A percentile compares a stretch with the other conserved stretches of the same genome.
phyloP scores from a whole-genome alignment of 2,797 vertebrate genomes.

The Mastacembelus armatus region DNA sequence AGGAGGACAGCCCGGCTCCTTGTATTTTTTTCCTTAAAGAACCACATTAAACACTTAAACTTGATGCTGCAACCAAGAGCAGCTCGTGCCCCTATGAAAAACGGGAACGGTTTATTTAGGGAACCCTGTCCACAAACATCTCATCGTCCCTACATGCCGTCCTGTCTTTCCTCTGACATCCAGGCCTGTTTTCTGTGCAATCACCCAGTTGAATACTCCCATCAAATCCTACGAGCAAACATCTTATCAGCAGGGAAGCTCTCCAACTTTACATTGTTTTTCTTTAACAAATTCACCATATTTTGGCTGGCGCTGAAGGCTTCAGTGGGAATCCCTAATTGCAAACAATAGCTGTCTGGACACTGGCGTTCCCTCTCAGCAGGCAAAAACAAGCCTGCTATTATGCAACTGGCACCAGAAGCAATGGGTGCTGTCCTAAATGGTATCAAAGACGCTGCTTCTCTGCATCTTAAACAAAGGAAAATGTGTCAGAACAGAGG shows the following conservation, averaged over 20 bases:
- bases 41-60: no score
- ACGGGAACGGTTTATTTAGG: no score
- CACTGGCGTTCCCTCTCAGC: constrained; percentile 58
- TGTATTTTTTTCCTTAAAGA: no score
- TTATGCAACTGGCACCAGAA: constrained; percentile 44
- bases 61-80: no score
- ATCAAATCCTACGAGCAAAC: constrained; percentile 1
- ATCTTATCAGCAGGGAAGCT: neutral
- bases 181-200: neutral
- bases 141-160: neutral
- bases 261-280: constrained; percentile 23
- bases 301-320: constrained; percentile 9
- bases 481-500: constrained; percentile 33
- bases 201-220: neutral
- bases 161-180: neutral
- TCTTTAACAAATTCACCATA: neutral
- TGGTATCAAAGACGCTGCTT: constrained; percentile 17
- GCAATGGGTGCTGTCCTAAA: constrained; percentile 1
- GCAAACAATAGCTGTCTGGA: constrained; percentile 61
- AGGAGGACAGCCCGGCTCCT: no score
- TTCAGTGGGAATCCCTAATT: constrained; percentile 60
- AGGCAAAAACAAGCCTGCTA: constrained; percentile 50
- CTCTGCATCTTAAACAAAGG: constrained; percentile 25
- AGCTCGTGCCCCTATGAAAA: no score
- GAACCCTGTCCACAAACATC: neutral